These are phyloP conservation scores for Pelvicachromis taeniatus DNA, from an alignment of 2,113 vertebrate genomes.

Conservation along the genomic window DNA sequence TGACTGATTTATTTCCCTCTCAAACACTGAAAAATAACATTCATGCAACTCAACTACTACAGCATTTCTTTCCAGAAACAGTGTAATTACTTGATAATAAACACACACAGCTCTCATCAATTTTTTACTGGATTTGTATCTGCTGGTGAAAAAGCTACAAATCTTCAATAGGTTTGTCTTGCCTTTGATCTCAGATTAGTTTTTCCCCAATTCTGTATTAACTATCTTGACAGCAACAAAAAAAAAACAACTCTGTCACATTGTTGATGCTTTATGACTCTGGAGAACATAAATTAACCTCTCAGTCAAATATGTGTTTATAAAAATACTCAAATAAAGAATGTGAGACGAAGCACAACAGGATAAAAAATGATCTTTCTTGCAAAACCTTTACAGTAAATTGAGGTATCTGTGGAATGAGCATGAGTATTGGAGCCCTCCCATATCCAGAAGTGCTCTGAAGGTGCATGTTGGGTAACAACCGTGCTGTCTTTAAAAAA, in stretches of 20 bases:
- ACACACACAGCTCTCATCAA: background rate
- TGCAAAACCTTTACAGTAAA: background rate
- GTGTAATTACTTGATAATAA: background rate
- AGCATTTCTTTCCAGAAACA: background rate
- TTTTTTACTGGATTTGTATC: background rate
- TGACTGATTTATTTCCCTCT: background rate
- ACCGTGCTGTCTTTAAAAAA: background rate
- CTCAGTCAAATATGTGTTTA: background rate
- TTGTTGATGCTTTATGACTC: background rate
- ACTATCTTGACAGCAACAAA: background rate
- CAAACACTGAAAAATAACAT: background rate
- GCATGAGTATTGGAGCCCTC: background rate
- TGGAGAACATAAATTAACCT: background rate
- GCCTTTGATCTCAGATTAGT: background rate
- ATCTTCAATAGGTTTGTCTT: background rate
- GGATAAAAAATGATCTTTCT: background rate
- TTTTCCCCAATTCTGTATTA: rapidly evolving
- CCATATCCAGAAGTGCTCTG: background rate
- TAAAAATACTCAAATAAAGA: background rate
- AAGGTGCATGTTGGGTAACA: background rate
- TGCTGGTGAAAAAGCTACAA: background rate
- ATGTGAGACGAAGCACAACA: background rate
- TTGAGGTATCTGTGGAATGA: background rate
- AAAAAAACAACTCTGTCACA: background rate
- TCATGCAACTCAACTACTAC: background rate